Conservation (phyloP, 2,113 vertebrate genomes). For the Neodon shergylaensis region DNA sequence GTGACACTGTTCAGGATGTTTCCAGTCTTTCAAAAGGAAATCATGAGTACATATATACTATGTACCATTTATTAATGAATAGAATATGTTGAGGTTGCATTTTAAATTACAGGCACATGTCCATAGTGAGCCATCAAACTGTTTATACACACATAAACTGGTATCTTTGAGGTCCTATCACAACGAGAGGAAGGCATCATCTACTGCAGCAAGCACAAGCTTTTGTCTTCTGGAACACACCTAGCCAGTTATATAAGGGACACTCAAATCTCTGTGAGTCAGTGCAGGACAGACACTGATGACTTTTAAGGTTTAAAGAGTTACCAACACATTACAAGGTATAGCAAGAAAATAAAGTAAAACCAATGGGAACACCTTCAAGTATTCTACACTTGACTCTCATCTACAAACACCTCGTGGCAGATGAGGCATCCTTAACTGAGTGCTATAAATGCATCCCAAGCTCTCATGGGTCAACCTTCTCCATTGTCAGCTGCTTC, state of each 20-base stretch:
- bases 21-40: constrained; percentile 42
- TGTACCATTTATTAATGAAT: constrained; percentile 28
- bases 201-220: neutral
- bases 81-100: neutral
- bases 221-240: neutral
- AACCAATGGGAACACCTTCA: neutral
- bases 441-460: neutral
- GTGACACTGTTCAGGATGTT: neutral
- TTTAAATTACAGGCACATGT: constrained; percentile 41
- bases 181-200: neutral
- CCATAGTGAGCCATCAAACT: neutral
- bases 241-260: neutral
- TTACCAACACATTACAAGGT: neutral
- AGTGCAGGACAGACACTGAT: neutral
- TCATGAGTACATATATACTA: neutral
- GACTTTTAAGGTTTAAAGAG: neutral
- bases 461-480: neutral
- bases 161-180: constrained; percentile 42
- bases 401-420: neutral
- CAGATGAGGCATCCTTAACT: neutral
- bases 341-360: constrained; percentile 15
- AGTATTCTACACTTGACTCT: neutral
- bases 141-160: neutral
- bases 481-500: neutral
- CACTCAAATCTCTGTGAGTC: neutral